A percentile compares a stretch with the other conserved stretches of the same genome.
These are phyloP conservation scores for Hoplodrina ambigua DNA, from an alignment of 2,888 invertebrate genomes.

Conservation along the genomic window DNA sequence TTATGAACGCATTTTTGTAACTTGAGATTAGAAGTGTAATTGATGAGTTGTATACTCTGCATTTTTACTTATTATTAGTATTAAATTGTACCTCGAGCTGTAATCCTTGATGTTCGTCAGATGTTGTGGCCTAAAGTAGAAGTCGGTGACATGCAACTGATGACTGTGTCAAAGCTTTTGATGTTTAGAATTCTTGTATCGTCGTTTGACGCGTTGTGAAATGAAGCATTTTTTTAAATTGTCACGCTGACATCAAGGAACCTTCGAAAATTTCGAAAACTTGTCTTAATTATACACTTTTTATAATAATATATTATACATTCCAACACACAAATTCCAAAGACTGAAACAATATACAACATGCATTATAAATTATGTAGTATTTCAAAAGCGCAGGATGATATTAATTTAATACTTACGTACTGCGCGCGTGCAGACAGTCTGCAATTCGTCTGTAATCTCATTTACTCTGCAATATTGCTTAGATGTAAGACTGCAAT, in stretches of 20 bases:
- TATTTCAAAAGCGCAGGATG: slow-evolving; percentile 65
- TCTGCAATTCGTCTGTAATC: slow-evolving; percentile 29
- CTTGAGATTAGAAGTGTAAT: slow-evolving; percentile 55
- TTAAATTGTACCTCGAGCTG: slow-evolving; percentile 55
- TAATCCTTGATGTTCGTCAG: slow-evolving; percentile 46
- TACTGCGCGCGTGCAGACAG: neutral
- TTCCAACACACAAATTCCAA: slow-evolving; percentile 75
- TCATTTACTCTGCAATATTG: slow-evolving; percentile 54
- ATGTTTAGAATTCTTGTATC: slow-evolving; percentile 4
- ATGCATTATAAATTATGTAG: slow-evolving; percentile 55
- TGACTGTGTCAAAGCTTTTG: slow-evolving; percentile 3
- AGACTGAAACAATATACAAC: slow-evolving; percentile 71
- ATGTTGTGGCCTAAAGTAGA: neutral
- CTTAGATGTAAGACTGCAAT: slow-evolving; percentile 61
- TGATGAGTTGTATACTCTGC: slow-evolving; percentile 39
- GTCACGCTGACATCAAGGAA: slow-evolving; percentile 38
- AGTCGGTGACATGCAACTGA: neutral
- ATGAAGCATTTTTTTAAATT: slow-evolving; percentile 27
- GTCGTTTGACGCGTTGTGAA: slow-evolving; percentile 6
- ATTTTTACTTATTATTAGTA: slow-evolving; percentile 59
- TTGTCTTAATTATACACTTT: slow-evolving; percentile 34
- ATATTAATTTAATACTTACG: slow-evolving; percentile 9
- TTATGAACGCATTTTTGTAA: slow-evolving; percentile 54
- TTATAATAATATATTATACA: slow-evolving; percentile 53
- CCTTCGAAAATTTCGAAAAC: slow-evolving; percentile 34